Conservation (phyloP, 2,113 vertebrate genomes). For the Strix aluco region DNA sequence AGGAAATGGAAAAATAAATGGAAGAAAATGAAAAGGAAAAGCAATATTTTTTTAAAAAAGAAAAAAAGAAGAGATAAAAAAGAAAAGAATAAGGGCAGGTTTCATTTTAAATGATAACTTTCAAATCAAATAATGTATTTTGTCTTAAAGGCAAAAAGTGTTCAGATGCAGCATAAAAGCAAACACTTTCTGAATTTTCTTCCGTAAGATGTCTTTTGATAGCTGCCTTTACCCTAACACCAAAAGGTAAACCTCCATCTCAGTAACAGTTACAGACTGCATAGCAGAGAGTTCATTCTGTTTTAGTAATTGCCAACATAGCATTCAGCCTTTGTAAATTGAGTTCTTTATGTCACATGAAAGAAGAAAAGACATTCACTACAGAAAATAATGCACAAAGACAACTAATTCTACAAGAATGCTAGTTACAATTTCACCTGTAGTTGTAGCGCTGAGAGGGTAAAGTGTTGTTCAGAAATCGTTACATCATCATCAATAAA, state of each 20-base stretch:
- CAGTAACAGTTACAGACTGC: neutral
- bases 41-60: no score
- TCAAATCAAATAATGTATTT: neutral
- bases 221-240: neutral
- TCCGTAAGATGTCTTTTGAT: neutral
- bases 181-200: neutral
- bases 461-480: neutral
- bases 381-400: neutral
- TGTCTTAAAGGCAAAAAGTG: neutral
- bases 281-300: neutral
- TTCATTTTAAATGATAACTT: neutral
- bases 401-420: neutral
- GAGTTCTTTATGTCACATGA: neutral
- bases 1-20: neutral
- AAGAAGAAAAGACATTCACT: neutral
- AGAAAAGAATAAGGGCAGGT: fast-evolving
- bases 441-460: neutral
- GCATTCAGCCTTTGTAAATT: neutral
- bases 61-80: neutral
- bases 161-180: neutral
- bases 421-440: neutral
- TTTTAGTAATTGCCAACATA: neutral
- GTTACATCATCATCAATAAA: neutral
- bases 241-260: neutral
- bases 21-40: neutral